Conservation (phyloP, 2,113 vertebrate species). For the Semicossyphus pulcher region DNA sequence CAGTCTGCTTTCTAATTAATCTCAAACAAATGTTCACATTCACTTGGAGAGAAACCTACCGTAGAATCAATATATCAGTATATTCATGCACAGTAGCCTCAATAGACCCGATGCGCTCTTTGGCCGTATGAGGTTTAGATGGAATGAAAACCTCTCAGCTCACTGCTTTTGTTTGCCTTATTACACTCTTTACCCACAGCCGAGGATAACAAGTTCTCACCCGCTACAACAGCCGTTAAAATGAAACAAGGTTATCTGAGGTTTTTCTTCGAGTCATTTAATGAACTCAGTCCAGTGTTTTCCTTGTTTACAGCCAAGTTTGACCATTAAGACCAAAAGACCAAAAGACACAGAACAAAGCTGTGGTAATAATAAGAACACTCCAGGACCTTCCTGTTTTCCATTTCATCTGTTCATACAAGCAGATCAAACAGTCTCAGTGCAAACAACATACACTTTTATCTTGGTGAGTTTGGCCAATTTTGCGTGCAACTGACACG, state of each 20-base stretch:
- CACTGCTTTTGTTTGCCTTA: background rate
- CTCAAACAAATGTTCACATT: no score
- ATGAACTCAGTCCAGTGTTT: slow-evolving; percentile 2
- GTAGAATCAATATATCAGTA: no score
- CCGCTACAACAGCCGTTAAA: slow-evolving; percentile 7
- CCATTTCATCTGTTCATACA: background rate
- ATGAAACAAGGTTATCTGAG: background rate
- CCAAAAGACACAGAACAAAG: background rate
- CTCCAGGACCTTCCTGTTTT: background rate
- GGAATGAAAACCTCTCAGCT: slow-evolving; percentile 14
- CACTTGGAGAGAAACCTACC: no score
- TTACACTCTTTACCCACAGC: slow-evolving; percentile 20
- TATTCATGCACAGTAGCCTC: background rate
- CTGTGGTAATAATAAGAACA: background rate
- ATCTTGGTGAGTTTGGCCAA: no score
- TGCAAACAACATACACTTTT: no score
- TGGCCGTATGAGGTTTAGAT: slow-evolving; percentile 14
- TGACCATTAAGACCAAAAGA: slow-evolving; percentile 6
- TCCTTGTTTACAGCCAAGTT: slow-evolving; percentile 29
- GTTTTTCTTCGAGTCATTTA: background rate
- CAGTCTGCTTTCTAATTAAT: no score
- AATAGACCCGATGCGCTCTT: background rate
- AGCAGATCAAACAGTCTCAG: no score
- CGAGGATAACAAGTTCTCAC: slow-evolving; percentile 27
- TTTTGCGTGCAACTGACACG: no score